phyloP scores from a whole-genome alignment of 2,113 vertebrate species.

The Neoarius graeffei region DNA sequence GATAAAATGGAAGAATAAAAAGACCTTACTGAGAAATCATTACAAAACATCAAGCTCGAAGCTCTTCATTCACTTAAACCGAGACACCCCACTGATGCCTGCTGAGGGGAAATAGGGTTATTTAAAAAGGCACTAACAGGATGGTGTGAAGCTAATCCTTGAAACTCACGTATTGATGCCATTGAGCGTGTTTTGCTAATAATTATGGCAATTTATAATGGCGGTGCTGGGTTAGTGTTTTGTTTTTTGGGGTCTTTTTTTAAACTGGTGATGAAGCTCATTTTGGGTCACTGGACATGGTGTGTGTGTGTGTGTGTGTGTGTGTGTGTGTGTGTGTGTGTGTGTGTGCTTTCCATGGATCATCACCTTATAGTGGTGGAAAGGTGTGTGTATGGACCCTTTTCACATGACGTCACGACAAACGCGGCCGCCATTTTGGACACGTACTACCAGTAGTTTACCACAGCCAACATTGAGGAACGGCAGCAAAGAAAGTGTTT shows the following conservation, averaged over 20 bases:
- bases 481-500: no score
- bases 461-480: no score
- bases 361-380: no score
- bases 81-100: constrained; percentile 16
- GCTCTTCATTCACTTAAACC: constrained; percentile 1
- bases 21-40: constrained; percentile 14
- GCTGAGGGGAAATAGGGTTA: constrained; percentile 11
- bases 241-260: neutral
- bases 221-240: neutral
- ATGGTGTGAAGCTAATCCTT: neutral
- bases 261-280: neutral
- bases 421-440: no score
- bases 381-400: no score
- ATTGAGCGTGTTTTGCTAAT: neutral
- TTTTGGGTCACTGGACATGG: neutral
- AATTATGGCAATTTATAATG: neutral
- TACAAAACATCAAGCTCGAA: neutral
- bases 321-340: neutral
- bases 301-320: neutral
- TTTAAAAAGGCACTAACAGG: constrained; percentile 12
- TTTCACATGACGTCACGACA: no score
- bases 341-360: neutral
- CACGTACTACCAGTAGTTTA: no score
- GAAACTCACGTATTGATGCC: neutral
- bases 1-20: constrained; percentile 11